Percentiles rank a stretch among this genome's conserved stretches.
Evolutionary conservation across 2,888 invertebrate genomes (phyloP).

Genomic region (Frankliniella fusca): DNA sequence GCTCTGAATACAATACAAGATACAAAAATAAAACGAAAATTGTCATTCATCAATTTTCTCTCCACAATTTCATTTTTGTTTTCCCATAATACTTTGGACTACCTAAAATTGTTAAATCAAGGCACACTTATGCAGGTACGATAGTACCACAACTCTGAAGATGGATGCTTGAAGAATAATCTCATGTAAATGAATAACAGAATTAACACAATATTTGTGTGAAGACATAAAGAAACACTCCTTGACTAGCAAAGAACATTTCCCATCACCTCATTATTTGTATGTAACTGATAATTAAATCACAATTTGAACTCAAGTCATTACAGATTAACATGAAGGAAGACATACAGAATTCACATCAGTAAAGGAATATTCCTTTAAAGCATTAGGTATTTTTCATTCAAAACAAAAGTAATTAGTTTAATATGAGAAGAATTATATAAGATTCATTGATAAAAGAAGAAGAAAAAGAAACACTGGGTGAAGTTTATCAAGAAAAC

Average conservation of each 20-base stretch:
- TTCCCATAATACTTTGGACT: too few relatives aligned
- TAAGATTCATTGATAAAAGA: too few relatives aligned
- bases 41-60: too few relatives aligned
- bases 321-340: not conserved
- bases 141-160: too few relatives aligned
- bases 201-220: not conserved
- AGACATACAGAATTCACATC: not conserved
- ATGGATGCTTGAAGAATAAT: too few relatives aligned
- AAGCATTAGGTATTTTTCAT: too few relatives aligned
- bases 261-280: not conserved
- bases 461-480: not conserved
- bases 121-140: not conserved
- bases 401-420: not conserved
- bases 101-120: not conserved
- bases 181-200: too few relatives aligned
- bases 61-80: too few relatives aligned
- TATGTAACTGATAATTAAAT: not conserved
- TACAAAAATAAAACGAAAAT: too few relatives aligned
- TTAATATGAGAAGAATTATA: not conserved
- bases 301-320: not conserved
- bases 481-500: not conserved
- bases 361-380: too few relatives aligned
- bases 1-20: too few relatives aligned
- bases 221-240: not conserved
- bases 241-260: slow-evolving; percentile 16